Conservation (phyloP, 2,888 invertebrate genomes). For the Horisme vitalbata region DNA sequence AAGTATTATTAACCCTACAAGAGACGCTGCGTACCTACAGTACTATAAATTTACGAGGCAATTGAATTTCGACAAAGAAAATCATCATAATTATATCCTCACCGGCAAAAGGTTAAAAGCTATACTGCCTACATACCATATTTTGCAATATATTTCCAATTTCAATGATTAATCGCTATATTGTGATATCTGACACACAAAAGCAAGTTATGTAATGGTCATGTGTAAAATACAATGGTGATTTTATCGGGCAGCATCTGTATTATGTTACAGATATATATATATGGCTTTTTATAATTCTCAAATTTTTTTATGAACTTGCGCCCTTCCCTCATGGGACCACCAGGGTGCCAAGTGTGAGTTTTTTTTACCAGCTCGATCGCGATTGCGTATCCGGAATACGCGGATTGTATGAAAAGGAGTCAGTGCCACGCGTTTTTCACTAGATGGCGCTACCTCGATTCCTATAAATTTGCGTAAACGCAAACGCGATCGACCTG, state of each 20-base stretch:
- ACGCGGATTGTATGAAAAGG: no score
- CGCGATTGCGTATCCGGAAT: no score
- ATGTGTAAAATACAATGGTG: conserved; percentile 26
- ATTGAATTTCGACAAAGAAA: conserved; percentile 18
- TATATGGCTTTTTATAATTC: no score
- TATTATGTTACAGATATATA: neutral
- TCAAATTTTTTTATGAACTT: no score
- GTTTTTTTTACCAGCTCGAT: no score
- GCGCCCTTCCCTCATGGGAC: no score
- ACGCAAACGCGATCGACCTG: no score
- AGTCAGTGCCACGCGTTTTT: no score
- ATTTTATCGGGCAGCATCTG: conserved; percentile 5
- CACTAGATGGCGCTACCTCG: no score
- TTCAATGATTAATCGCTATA: conserved; percentile 45
- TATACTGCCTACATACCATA: conserved; percentile 20
- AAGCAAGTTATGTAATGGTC: conserved; percentile 15
- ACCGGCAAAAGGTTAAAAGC: conserved; percentile 27
- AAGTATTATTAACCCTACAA: neutral
- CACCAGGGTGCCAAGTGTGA: no score
- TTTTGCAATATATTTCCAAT: conserved; percentile 43
- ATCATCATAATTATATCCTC: conserved; percentile 30
- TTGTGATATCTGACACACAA: conserved; percentile 44
- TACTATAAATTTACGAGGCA: conserved; percentile 8
- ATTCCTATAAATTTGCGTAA: no score
- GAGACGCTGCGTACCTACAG: neutral